Evolutionary conservation across 2,888 invertebrate genomes (phyloP), one percentile per base, ranked within the genome.

Genomic region (Halictus ligatus): DNA sequence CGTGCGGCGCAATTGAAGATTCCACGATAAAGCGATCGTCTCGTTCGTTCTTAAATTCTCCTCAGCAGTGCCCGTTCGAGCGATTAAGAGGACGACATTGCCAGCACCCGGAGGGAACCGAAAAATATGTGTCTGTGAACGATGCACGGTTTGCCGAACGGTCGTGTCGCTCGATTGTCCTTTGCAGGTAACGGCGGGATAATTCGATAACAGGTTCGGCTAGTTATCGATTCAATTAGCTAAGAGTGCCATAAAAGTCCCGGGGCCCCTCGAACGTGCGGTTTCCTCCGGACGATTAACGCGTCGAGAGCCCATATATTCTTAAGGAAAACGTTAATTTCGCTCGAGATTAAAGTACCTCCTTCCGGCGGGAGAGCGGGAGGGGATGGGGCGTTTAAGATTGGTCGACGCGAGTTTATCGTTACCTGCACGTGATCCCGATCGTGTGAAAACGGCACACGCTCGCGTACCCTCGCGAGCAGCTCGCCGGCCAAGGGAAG

Each of bases 211-310:
- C 85, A 84, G 81, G 84, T 82, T 85, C 76, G 83, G 77, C 84
- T 88, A 78, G 83, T 90, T 92, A 92, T 93, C 92, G 91, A 92
- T 94, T 94, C 94, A 92, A 95, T 95, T 94, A 94, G 92, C 92
- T 92, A 91, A 94, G 85, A 91, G 93, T 87, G 84, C 89, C 92
- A 91, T 94, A 93, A 94, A 94, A 94, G 90, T 92, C 89, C 89
- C 60, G n/a, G 72, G 64, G 35, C 67, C 48, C 67, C 46, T 58
- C 35, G 69, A 58, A n/a, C 40, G 25, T 48, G 74, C 35, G 29
- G 74, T 35, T 50, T 75, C 35, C 75, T 29, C 43, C 29, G 75
- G 48, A 15, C 73, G 79, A 85, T 82, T 82, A 88, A 85, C 81
- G 64, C 69, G 43, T 69, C 54, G 58, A 50, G 43, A n/a, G 13